Percentiles rank a stretch among this genome's conserved stretches.
These are phyloP conservation scores for Hypomesus transpacificus DNA, from an alignment of 2,113 vertebrate species.

Conservation along the genomic window DNA sequence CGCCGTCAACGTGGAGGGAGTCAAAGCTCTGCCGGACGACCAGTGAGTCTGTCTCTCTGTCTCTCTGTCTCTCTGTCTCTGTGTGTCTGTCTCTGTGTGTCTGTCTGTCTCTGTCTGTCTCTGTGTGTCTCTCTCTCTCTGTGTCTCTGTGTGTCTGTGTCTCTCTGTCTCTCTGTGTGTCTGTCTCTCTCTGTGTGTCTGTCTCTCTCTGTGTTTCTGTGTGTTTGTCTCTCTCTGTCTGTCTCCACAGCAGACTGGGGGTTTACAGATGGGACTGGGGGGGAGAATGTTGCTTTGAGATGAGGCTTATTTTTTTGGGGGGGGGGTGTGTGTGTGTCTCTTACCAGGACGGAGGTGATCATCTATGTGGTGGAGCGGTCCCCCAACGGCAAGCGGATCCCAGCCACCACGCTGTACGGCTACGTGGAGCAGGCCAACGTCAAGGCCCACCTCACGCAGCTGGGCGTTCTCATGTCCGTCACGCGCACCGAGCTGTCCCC, in stretches of 20 bases:
- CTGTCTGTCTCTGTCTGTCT: conserved; percentile 10
- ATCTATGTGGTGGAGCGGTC: conserved; percentile 93
- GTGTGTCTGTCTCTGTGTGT: conserved; percentile 82
- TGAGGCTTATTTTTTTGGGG: neutral
- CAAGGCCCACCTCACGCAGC: conserved; percentile 83
- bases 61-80: conserved; percentile 18
- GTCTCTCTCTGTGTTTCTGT: too few species aligned
- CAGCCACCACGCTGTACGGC: conserved; percentile 76
- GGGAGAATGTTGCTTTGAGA: neutral
- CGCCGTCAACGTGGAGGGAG: conserved; percentile 89
- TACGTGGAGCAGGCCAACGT: conserved; percentile 87
- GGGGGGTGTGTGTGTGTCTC: neutral
- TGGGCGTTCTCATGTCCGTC: conserved; percentile 83
- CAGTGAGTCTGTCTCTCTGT: conserved; percentile 78
- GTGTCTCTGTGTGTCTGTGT: conserved; percentile 67
- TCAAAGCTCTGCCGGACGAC: conserved; percentile 88
- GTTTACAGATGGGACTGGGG: neutral
- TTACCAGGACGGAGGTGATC: conserved; percentile 87
- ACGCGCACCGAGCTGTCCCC: conserved; percentile 88
- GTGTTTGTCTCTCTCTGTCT: conserved; percentile 51
- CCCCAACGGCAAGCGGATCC: conserved; percentile 89
- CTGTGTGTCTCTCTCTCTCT: conserved; percentile 70
- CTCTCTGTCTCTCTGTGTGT: conserved; percentile 70
- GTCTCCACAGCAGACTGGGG: too few species aligned
- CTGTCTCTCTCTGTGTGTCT: conserved; percentile 70